phyloP scores from a whole-genome alignment of 2,113 vertebrate species.

The Pelecanoides urinatrix region DNA sequence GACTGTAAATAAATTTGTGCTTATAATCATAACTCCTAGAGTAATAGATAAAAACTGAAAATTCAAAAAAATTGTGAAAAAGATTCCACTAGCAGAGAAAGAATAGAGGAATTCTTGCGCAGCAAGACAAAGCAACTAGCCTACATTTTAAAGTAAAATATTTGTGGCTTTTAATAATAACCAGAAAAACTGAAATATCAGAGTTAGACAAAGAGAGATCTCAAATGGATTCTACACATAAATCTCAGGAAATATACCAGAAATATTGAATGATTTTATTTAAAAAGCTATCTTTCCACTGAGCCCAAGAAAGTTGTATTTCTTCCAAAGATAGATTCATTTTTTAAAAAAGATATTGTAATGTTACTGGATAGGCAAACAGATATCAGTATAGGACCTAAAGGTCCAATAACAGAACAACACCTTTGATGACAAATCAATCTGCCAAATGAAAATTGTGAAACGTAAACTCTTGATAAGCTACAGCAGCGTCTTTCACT shows the following conservation, averaged over 20 bases:
- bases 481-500: neutral
- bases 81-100: neutral
- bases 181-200: neutral
- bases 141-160: neutral
- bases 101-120: neutral
- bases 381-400: rapidly evolving
- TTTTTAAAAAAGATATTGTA: neutral
- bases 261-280: neutral
- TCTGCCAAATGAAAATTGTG: neutral
- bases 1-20: neutral
- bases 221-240: neutral
- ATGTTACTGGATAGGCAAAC: neutral
- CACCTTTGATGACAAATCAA: neutral
- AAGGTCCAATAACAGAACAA: neutral
- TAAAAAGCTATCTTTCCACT: neutral
- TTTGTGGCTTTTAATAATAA: neutral
- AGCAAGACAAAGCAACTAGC: neutral
- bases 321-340: neutral
- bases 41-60: neutral
- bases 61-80: neutral
- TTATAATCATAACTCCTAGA: neutral
- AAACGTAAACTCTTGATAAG: neutral
- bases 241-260: neutral
- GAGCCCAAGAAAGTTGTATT: neutral
- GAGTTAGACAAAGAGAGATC: neutral